Evolutionary conservation across 2,113 vertebrate species (phyloP).

Genomic region (Litocranius walleri): DNA sequence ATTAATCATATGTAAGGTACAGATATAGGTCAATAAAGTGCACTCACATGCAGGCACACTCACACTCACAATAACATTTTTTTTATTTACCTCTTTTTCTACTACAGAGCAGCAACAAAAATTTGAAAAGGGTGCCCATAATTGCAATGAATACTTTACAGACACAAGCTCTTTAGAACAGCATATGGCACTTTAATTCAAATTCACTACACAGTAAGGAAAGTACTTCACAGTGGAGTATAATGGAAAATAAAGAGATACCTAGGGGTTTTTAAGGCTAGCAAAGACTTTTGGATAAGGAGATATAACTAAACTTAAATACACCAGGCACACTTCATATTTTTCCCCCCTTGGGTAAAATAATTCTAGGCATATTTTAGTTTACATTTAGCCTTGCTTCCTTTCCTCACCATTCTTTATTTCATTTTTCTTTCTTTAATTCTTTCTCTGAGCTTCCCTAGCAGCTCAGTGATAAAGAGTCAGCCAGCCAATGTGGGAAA

Average conservation of each 20-base stretch:
- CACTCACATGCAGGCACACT: background rate
- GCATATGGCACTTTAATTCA: conserved; percentile 53
- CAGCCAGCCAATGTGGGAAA: background rate
- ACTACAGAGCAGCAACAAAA: background rate
- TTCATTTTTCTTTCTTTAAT: background rate
- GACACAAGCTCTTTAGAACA: conserved; percentile 34
- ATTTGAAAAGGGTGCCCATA: background rate
- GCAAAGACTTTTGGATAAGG: background rate
- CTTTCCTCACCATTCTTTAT: background rate
- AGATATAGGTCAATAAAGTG: background rate
- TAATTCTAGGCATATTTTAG: background rate
- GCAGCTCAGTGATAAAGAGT: background rate
- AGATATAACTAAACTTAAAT: conserved; percentile 18
- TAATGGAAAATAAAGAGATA: conserved; percentile 37
- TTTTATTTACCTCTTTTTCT: background rate
- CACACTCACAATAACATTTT: background rate
- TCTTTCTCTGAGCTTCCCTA: background rate
- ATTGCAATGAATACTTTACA: conserved; percentile 2
- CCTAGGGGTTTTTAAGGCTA: background rate
- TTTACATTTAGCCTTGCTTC: background rate
- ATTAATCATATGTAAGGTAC: background rate
- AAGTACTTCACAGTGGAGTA: background rate
- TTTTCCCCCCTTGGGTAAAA: background rate
- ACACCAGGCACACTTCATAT: background rate
- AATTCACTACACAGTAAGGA: conserved; percentile 31